These are phyloP conservation scores for Verasper variegatus DNA, from an alignment of 2,113 vertebrate genomes.

Conservation along the genomic window DNA sequence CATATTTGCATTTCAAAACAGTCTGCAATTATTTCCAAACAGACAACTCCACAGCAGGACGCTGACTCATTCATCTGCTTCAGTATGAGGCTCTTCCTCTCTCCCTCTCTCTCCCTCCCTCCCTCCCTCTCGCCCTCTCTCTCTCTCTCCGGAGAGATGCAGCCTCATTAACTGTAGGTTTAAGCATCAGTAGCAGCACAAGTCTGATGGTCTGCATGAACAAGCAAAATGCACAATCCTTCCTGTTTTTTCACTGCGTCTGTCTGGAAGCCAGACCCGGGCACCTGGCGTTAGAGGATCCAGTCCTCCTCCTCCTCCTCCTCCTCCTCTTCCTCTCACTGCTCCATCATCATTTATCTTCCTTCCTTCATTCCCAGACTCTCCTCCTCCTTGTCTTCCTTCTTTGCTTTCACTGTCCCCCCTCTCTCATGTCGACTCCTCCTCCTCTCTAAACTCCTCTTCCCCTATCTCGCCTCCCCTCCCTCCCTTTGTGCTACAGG, in stretches of 20 bases:
- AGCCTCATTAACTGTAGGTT: constrained; percentile 65
- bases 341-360: constrained; percentile 63
- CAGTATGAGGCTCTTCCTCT: constrained; percentile 21
- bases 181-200: constrained; percentile 42
- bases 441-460: constrained; percentile 37
- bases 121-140: not conserved
- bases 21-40: constrained; percentile 68
- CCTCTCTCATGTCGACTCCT: constrained; percentile 36
- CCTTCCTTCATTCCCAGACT: constrained; percentile 32
- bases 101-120: no score
- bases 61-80: constrained; percentile 67
- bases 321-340: constrained; percentile 1
- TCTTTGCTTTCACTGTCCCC: constrained; percentile 16
- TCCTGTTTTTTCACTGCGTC: not conserved
- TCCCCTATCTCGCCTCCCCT: not conserved
- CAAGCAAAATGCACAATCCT: constrained; percentile 30
- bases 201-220: constrained; percentile 22
- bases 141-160: constrained; percentile 22
- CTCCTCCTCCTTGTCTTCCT: constrained; percentile 19
- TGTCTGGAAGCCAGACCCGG: constrained; percentile 38
- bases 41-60: constrained; percentile 45
- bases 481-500: constrained; percentile 12
- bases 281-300: constrained; percentile 62
- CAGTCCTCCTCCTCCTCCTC: not conserved
- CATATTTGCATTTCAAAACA: constrained; percentile 76